phyloP scores from a whole-genome alignment of 2,113 vertebrate genomes.

The Gallinago media region DNA sequence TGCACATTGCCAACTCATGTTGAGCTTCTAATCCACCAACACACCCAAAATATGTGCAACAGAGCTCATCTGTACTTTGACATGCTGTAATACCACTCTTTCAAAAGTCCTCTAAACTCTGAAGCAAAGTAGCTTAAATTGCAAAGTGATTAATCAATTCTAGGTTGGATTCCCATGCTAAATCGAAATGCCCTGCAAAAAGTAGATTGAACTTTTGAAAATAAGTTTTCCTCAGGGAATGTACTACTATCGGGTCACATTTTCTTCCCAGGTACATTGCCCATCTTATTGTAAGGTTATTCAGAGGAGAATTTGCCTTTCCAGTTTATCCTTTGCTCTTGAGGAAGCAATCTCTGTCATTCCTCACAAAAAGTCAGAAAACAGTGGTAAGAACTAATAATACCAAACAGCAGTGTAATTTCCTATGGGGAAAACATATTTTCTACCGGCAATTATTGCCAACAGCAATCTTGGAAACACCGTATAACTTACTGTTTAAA shows the following conservation, averaged over 20 bases:
- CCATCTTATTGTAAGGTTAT: not conserved
- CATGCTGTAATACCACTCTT: not conserved
- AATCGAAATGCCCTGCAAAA: not conserved
- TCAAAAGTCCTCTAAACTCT: not conserved
- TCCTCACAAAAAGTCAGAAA: constrained; percentile 56
- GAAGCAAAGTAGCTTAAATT: not conserved
- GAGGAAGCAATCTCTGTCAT: constrained; percentile 62
- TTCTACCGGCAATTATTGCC: constrained; percentile 66
- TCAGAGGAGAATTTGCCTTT: constrained; percentile 42
- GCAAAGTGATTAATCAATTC: not conserved
- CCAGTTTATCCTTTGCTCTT: constrained; percentile 34
- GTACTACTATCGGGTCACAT: not conserved
- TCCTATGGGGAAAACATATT: constrained; percentile 75
- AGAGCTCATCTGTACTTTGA: not conserved
- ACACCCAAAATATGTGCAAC: not conserved
- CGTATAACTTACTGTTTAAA: constrained; percentile 66
- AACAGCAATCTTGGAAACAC: constrained; percentile 73
- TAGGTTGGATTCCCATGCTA: not conserved
- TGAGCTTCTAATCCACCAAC: too few species aligned
- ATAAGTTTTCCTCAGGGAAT: not conserved
- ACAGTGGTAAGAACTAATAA: constrained; percentile 74
- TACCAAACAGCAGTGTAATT: constrained; percentile 73
- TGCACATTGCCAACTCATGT: too few species aligned
- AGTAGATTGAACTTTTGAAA: not conserved
- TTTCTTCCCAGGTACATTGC: not conserved